Evolutionary conservation across 2,888 invertebrate genomes (phyloP), one percentile per base, ranked within the genome.

Genomic region (Limenitis camilla): DNA sequence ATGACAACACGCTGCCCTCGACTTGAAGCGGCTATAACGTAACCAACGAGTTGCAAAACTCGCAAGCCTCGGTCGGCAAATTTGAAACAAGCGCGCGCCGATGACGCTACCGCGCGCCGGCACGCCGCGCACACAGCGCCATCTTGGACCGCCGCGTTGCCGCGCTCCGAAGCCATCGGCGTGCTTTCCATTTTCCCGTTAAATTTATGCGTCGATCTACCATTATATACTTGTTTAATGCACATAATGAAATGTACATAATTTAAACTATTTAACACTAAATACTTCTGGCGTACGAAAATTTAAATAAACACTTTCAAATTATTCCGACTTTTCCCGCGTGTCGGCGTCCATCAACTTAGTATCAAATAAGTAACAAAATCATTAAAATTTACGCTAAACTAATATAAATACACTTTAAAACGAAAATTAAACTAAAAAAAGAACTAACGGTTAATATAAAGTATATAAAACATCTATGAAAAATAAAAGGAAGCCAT

Each of bases 111-210:
- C 64, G 65, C 64, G 65, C 67, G 66, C 83, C 81, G 81, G 81
- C 78, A 84, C 84, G 85, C 85, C 77, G 84, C 85, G 83, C 81
- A 80, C 56, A 61, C 73, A 77, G 78, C 87, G 86, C 86, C 84
- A 86, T 85, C 85, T 86, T 86, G 64, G 75, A 76, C 75, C 69
- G 68, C 66, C 66, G 66, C 67, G 72, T 69, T 71, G 72, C 74
- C 19, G 19, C 19, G 19, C 19, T 19, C 19, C 19, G 19, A 19
- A 19, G 67, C 71, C 70, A 61, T 74, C 79, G 78, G 84, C 81
- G 78, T 82, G 85, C 76, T 78, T 79, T 61, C 56, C 61, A 65
- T 65, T 66, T 65, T 62, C 56, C 62, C 64, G 59, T 64, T 59
- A 61, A 53, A 47, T 49, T 40, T 47, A 50, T 43, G 41, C 45